phyloP scores from a whole-genome alignment of 2,888 invertebrate genomes.

The Cataglyphis livida region DNA sequence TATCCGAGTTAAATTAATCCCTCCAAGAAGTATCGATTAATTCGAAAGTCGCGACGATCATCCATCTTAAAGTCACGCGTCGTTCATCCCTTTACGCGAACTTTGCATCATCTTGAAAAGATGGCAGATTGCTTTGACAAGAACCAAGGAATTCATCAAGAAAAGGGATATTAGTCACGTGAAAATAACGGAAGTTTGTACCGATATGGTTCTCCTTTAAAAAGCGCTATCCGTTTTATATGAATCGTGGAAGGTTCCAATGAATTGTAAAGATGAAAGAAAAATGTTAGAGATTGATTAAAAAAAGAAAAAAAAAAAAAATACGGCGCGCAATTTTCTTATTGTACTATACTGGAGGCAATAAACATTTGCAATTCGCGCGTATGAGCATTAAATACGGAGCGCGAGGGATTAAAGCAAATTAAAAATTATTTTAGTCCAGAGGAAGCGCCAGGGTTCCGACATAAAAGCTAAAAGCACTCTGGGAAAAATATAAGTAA shows the following conservation, averaged over 20 bases:
- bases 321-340: conserved; percentile 70
- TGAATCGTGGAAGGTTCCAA: conserved; percentile 36
- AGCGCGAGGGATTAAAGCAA: conserved; percentile 6
- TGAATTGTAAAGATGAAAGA: conserved; percentile 48
- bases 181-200: conserved; percentile 43
- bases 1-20: conserved; percentile 51
- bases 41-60: conserved; percentile 50
- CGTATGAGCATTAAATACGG: conserved; percentile 47
- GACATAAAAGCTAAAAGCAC: conserved; percentile 71
- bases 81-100: conserved; percentile 44
- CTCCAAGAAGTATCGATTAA: conserved; percentile 42
- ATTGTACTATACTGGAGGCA: conserved; percentile 69
- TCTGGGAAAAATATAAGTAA: conserved; percentile 73
- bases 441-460: not conserved
- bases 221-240: conserved; percentile 32
- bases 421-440: conserved; percentile 8
- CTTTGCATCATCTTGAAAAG: conserved; percentile 21
- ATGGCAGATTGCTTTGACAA: conserved; percentile 53
- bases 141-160: conserved; percentile 39
- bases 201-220: conserved; percentile 38
- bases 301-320: conserved; percentile 66
- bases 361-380: conserved; percentile 77
- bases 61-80: conserved; percentile 50
- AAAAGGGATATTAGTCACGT: conserved; percentile 27
- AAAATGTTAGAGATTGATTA: conserved; percentile 61